phyloP scores from a whole-genome alignment of 2,888 invertebrate genomes.

The Linnaemya vulpina region DNA sequence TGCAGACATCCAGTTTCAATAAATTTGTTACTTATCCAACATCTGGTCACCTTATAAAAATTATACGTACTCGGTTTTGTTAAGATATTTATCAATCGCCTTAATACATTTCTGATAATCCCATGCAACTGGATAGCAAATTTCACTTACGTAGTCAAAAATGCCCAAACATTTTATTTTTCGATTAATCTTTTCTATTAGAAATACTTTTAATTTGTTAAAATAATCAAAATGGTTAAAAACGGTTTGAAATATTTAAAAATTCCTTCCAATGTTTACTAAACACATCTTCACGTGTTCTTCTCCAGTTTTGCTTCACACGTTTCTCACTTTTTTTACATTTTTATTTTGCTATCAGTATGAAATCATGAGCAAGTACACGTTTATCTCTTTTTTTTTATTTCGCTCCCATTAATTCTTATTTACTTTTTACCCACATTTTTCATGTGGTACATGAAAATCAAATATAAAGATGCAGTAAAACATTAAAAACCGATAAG shows the following conservation, averaged over 20 bases:
- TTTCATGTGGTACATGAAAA: not conserved
- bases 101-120: no score
- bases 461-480: not conserved
- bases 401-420: conserved; percentile 23
- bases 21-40: no score
- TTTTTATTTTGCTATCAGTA: not conserved
- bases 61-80: no score
- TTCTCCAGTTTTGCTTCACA: conserved; percentile 20
- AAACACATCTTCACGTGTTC: conserved; percentile 70
- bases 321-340: conserved; percentile 10
- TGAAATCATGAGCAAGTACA: not conserved
- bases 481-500: conserved; percentile 52
- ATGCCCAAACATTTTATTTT: no score
- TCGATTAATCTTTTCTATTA: no score
- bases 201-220: no score
- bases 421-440: conserved; percentile 49
- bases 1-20: no score
- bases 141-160: no score
- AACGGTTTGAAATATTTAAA: not conserved
- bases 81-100: no score
- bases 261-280: conserved; percentile 55
- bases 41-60: no score
- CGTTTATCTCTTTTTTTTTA: not conserved
- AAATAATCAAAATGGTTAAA: not conserved
- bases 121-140: no score